Base-by-base conservation (phyloP, 2,113 vertebrate species). In the Buteo buteo region DNA sequence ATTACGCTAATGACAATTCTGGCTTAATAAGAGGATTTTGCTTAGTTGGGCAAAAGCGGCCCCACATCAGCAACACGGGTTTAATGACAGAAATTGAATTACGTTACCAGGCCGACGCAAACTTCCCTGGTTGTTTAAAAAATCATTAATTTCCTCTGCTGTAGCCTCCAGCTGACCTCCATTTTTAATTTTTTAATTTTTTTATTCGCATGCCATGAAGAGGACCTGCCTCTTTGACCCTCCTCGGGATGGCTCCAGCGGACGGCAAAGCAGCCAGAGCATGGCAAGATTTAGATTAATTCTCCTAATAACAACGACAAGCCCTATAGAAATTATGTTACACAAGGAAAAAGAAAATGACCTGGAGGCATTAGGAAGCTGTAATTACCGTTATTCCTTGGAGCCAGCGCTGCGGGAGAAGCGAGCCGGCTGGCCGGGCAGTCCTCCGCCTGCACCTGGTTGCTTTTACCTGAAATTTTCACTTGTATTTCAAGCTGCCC, bases 141-240 rank as follows among this genome's bases (percentile, higher is more conserved):
- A 86, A 57, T 73, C 94, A 22, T 73, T 73, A 8, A 82, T 97
- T 95, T 96, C 95, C 94, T 90, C 54, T 0, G 1, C 66, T 1
- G 6, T 94, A 94, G 86, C 97, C 96, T 97, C 90, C 80, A 54
- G 90, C 81, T 97, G 97, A 97, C 96, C 97, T 93, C 74, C 17
- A 38, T 52, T 65, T 78, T 36, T 66, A 38, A 57, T 61, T 80
- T 38, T 28, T 66, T 12, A 16, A 1, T 40, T 84, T 78, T 55
- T 59, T 79, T 31, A 65, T 84, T 86, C 90, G 1, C 82, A 67
- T 20, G 92, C 83, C 92, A 24, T 8, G 19, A 22, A 61, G 61
- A 45, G 88, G 91, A 93, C 59, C 80, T 93, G 94, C 88, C 90
- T 76, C 90, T 88, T 22, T 94, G 95, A 94, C 95, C 96, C 84